Percentiles rank a stretch among this genome's conserved stretches.
Evolutionary conservation across 2,113 vertebrate genomes (phyloP).

Genomic region (Bombycilla garrulus): DNA sequence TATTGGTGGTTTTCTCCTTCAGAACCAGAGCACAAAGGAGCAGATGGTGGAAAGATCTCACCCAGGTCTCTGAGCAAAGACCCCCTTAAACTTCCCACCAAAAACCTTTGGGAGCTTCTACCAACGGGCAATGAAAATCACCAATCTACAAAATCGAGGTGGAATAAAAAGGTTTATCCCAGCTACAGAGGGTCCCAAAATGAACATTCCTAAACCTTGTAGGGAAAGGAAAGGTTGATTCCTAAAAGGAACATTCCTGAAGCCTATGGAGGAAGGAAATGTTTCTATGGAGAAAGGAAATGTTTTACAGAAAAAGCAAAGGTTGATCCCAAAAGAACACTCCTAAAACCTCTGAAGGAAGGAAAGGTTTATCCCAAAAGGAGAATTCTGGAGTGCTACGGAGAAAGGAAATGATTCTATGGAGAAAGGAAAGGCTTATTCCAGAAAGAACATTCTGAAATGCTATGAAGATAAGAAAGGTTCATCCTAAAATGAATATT

Average conservation of each 20-base stretch:
- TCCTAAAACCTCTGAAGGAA: no score
- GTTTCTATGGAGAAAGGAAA: not conserved
- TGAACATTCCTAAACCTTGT: not conserved
- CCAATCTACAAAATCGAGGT: rapidly evolving
- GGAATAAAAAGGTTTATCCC: not conserved
- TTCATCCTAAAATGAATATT: no score
- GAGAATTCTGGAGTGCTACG: no score
- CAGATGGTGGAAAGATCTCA: not conserved
- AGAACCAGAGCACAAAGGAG: not conserved
- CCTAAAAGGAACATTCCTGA: no score
- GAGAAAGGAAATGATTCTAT: not conserved
- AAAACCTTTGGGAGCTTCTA: not conserved
- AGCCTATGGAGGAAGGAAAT: not conserved
- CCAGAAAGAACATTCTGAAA: no score
- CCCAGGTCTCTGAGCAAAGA: not conserved
- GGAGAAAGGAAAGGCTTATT: not conserved
- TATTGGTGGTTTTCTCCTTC: not conserved
- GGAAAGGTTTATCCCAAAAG: not conserved
- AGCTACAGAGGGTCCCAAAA: not conserved
- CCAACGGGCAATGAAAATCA: rapidly evolving
- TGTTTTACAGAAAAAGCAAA: not conserved
- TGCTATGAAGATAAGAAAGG: no score
- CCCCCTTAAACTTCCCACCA: not conserved
- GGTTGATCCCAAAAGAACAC: no score
- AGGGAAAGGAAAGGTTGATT: not conserved